Base-by-base conservation (phyloP, 1,140 invertebrate genomes). In the Hyphantria cunea region DNA sequence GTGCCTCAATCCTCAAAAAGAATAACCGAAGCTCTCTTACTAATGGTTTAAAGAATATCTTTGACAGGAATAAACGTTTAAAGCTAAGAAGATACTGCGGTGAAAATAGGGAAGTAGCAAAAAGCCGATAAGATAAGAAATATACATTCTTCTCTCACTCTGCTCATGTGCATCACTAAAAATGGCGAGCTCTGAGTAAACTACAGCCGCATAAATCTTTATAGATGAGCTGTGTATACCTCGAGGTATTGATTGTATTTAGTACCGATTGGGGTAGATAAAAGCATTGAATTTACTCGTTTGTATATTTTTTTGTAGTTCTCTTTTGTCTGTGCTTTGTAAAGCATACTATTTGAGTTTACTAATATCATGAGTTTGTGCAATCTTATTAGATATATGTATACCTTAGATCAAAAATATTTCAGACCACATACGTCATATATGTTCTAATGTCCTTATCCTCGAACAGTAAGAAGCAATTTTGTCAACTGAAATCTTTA, bases 131-230 rank as follows among this genome's bases (percentile, higher is more conserved):
- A 47, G 53, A 64, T 44, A 63, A 33, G 51, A 61, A 53, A 45
- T 50, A 63, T 49, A 49, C 41, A 63, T 33, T 58, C 50, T 52
- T 51, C 32, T 58, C n/a, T n/a, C n/a, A 13, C 37, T 25, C 41
- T 31, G 37, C 45, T 44, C 58, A 56, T 51, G 50, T 56, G 44
- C 37, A 64, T 44, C 45, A 56, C 41, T 62, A 65, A 51, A 61
- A 68, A 58, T 51, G 49, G 64, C 49, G 60, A 37, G 33, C 39
- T 65, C 12, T 13, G n/a, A 37, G 33, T 42, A 50, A 49, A 55
- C 55, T 61, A 47, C 51, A 65, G 55, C 58, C 51, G 74, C 59
- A 76, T 76, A 74, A 74, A 71, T 76, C 74, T 74, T 74, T 74
- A 71, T 58, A 73, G 55, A 76, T 74, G 71, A 69, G 68, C 17